Evolutionary conservation across 1,140 invertebrate species (phyloP), one percentile per base, ranked within the genome.

Genomic region (Aradophagus sp.): DNA sequence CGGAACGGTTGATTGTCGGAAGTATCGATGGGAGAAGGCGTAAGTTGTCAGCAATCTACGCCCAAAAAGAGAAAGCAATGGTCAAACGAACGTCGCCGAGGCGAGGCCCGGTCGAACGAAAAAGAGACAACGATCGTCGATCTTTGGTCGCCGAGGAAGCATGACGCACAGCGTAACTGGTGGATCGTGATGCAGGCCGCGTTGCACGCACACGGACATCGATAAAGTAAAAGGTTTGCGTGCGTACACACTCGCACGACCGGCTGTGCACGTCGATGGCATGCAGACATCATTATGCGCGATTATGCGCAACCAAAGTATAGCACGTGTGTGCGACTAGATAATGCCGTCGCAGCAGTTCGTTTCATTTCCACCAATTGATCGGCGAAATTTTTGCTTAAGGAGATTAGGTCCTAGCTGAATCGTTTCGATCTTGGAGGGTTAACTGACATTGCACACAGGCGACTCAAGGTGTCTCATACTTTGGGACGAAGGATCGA

Each of bases 161-260:
- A 27, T 42, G 42, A 32, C 36, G 20, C 20, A 23, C 20, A n/a
- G n/a, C n/a, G n/a, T 16, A 26, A 34, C 48, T 36, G 50, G 50
- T 16, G n/a, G 55, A 47, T 45, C 38, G 38, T 48, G 16, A 63
- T 45, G 67, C 71, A 55, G 41, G 23, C 50, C 50, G 58, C 73
- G 65, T 79, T n/a, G n/a, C n/a, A n/a, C n/a, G n/a, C n/a, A n/a
- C n/a, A n/a, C n/a, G n/a, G n/a, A n/a, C n/a, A n/a, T n/a, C n/a
- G 78, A 80, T 80, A 79, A 79, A 76, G 77, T 80, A 80, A 80
- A 36, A 80, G 76, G 78, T 80, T 75, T 62, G 78, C 63, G 34
- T 55, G 74, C 73, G 26, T 73, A 38, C 63, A 44, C n/a, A n/a
- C n/a, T n/a, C n/a, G n/a, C 26, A 44, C 31, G 26, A 53, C 36